These are phyloP conservation scores for Cabera pusaria DNA, from an alignment of 2,888 invertebrate genomes.

Conservation along the genomic window DNA sequence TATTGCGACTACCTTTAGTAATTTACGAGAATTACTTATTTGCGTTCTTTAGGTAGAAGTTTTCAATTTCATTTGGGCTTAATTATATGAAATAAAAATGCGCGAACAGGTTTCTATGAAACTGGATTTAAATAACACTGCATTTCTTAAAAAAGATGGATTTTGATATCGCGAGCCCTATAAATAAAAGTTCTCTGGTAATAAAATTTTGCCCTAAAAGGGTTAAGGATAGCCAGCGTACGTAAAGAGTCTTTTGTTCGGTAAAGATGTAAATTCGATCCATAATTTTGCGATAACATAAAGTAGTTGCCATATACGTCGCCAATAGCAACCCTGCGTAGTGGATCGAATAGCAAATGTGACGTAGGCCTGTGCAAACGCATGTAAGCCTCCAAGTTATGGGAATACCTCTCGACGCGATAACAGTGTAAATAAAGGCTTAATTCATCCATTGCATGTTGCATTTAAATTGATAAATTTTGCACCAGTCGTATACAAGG, in stretches of 20 bases:
- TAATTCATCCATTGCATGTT: constrained; percentile 45
- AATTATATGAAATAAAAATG: constrained; percentile 25
- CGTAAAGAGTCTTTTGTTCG: constrained; percentile 28
- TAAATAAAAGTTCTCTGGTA: constrained; percentile 23
- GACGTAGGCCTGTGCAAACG: constrained; percentile 35
- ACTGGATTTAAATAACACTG: constrained; percentile 17
- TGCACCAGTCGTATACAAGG: constrained; percentile 20
- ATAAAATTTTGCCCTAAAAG: constrained; percentile 32
- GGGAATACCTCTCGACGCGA: constrained; percentile 35
- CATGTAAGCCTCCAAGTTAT: constrained; percentile 44
- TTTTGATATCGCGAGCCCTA: constrained; percentile 23
- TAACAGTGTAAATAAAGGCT: constrained; percentile 44
- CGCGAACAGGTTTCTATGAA: constrained; percentile 19
- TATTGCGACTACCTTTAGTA: constrained; percentile 11
- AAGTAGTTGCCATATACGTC: constrained; percentile 31
- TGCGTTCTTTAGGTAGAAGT: constrained; percentile 26
- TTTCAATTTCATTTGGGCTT: constrained; percentile 30
- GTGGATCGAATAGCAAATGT: constrained; percentile 31
- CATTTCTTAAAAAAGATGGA: constrained; percentile 25
- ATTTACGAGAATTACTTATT: constrained; percentile 29
- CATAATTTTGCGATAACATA: constrained; percentile 32
- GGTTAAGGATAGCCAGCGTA: constrained; percentile 24
- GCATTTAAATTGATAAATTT: constrained; percentile 39
- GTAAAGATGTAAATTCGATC: constrained; percentile 30
- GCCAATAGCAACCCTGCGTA: constrained; percentile 28